Evolutionary conservation across 2,888 invertebrate genomes (phyloP).

Genomic region (Physocephala rufipes): DNA sequence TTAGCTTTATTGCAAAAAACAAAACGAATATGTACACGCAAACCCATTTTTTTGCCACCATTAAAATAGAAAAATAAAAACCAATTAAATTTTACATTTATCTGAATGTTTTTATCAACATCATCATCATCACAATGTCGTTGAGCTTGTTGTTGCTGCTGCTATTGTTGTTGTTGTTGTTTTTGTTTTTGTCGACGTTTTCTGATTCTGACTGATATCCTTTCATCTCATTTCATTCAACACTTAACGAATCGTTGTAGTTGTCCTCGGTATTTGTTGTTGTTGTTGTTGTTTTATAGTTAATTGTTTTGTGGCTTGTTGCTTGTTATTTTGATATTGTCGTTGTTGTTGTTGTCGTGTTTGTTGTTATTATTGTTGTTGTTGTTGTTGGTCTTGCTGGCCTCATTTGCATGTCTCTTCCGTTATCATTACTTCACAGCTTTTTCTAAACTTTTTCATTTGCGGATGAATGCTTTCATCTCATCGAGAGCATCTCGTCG

Average conservation of each 20-base stretch:
- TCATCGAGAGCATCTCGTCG: constrained; percentile 4
- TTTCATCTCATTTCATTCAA: not conserved
- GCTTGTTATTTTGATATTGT: not conserved
- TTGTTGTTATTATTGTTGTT: not conserved
- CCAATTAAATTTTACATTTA: not conserved
- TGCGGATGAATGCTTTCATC: constrained; percentile 29
- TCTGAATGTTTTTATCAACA: constrained; percentile 6
- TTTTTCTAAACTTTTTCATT: constrained; percentile 20
- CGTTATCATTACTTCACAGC: not conserved
- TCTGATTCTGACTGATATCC: not conserved
- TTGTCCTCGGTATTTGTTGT: too few relatives aligned
- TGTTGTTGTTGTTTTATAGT: not conserved
- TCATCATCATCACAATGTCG: not conserved
- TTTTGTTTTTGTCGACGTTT: not conserved
- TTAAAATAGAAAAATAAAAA: not conserved
- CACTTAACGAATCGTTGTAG: not conserved
- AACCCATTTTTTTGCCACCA: not conserved
- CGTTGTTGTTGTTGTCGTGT: not conserved
- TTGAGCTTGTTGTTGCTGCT: not conserved
- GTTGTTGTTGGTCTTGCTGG: not conserved
- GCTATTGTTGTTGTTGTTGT: constrained; percentile 4
- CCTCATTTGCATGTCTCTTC: not conserved
- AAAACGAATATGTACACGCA: not conserved
- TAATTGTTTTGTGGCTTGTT: too few relatives aligned
- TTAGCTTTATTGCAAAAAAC: constrained; percentile 1